Base-by-base conservation (phyloP, 2,797 vertebrate species). In the Chloroceryle inda region DNA sequence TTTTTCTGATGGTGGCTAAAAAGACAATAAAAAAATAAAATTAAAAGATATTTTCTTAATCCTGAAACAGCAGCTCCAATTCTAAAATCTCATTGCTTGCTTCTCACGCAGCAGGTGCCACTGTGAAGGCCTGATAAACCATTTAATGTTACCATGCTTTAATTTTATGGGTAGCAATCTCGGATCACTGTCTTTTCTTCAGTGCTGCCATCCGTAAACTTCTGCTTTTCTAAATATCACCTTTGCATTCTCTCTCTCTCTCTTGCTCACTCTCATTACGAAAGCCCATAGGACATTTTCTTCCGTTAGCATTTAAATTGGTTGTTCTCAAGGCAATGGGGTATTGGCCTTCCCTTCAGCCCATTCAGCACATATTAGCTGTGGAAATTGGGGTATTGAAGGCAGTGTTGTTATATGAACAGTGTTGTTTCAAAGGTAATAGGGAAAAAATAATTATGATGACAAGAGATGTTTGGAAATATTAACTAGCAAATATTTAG, bases 111-210 rank as follows among this genome's bases (percentile, higher is more conserved):
- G 31, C 38, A 59, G 79, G 27, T 38, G 29, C 56, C 61, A 31
- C 75, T 38, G 62, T 42, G 75, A 94, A 83, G 92, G 85, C 85
- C 74, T 76, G 76, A 92, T 89, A 76, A 95, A 88, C 68, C 77
- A 29, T 89, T 93, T 88, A 62, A 50, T 44, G 61, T 76, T 78
- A 89, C 44, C 63, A 11, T 13, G 71, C 85, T 89, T 75, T 85
- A 64, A 89, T 89, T 85, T 92, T 87, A 89, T 45, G 72, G 71
- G 58, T 7, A 68, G 42, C 67, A 58, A 42, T 83, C 67, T 77
- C 88, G 33, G 77, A 80, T 92, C 45, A 35, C 74, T 38, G 71
- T 72, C 88, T 89, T 93, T 94, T 85, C 89, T 88, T 94, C 95
- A 88, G 87, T 73, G 96, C n/a, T 86, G 61, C 73, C 75, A 71